Percentiles rank a stretch among this genome's conserved stretches.
These are phyloP conservation scores for Trissonchulus sp. DNA, from an alignment of 2,888 invertebrate species.

Conservation along the genomic window DNA sequence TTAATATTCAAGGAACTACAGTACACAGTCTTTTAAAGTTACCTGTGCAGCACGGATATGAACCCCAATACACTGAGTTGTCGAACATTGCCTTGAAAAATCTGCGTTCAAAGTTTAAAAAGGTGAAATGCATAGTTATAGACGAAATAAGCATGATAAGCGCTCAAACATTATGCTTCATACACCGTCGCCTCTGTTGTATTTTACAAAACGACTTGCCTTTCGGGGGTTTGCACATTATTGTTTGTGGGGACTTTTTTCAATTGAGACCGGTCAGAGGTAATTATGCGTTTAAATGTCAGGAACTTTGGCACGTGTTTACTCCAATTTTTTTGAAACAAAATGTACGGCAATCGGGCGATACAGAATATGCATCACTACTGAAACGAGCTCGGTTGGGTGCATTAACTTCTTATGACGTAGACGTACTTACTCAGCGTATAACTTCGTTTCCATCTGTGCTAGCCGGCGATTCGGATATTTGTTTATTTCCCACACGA, in stretches of 20 bases:
- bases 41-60: slow-evolving; percentile 19
- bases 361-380: not conserved
- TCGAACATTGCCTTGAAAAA: not conserved
- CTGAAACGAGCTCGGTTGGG: not conserved
- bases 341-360: slow-evolving; percentile 2
- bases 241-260: slow-evolving; percentile 8
- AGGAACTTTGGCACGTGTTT: slow-evolving; percentile 1
- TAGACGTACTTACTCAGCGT: not conserved
- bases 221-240: not conserved
- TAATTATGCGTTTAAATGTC: not conserved
- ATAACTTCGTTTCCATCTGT: too few species aligned
- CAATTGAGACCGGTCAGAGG: slow-evolving; percentile 19
- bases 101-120: not conserved
- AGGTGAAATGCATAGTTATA: not conserved
- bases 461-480: too few species aligned
- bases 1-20: not conserved
- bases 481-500: too few species aligned
- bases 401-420: not conserved
- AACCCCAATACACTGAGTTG: slow-evolving; percentile 14
- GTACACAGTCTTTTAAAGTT: not conserved
- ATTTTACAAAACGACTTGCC: not conserved
- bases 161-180: not conserved
- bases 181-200: not conserved
- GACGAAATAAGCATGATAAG: slow-evolving; percentile 17
- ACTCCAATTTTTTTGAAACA: slow-evolving; percentile 4